These are phyloP conservation scores for Chiloscyllium punctatum DNA, from an alignment of 2,797 vertebrate species.

Conservation along the genomic window DNA sequence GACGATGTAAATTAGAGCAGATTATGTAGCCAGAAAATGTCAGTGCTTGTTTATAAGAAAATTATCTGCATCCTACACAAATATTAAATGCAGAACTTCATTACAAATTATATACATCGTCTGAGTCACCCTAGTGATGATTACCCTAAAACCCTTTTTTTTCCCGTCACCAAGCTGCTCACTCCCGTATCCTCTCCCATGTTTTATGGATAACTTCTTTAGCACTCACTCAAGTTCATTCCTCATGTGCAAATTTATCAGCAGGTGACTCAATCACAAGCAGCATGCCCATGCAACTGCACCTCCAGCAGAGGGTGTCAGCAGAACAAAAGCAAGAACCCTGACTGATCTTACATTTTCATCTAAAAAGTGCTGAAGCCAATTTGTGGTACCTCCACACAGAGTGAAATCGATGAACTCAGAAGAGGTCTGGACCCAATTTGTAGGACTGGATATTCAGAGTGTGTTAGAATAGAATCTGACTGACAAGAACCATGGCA, in stretches of 20 bases:
- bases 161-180: neutral
- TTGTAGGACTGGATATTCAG: neutral
- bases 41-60: neutral
- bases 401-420: neutral
- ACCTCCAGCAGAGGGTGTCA: conserved; percentile 26
- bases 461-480: neutral
- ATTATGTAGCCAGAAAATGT: neutral
- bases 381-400: neutral
- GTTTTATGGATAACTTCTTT: neutral
- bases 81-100: neutral
- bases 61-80: neutral
- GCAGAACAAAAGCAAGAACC: neutral
- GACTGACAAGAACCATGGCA: neutral
- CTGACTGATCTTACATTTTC: neutral
- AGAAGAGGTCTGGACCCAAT: neutral
- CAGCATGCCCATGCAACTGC: neutral
- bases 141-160: neutral
- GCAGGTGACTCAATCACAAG: neutral
- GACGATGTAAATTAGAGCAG: neutral
- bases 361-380: neutral
- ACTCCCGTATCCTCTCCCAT: neutral
- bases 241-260: neutral
- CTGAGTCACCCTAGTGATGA: neutral
- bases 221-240: neutral
- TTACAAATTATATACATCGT: neutral